Percentiles rank a stretch among this genome's conserved stretches.
Evolutionary conservation across 2,113 vertebrate genomes (phyloP).

Genomic region (Alligator mississippiensis): DNA sequence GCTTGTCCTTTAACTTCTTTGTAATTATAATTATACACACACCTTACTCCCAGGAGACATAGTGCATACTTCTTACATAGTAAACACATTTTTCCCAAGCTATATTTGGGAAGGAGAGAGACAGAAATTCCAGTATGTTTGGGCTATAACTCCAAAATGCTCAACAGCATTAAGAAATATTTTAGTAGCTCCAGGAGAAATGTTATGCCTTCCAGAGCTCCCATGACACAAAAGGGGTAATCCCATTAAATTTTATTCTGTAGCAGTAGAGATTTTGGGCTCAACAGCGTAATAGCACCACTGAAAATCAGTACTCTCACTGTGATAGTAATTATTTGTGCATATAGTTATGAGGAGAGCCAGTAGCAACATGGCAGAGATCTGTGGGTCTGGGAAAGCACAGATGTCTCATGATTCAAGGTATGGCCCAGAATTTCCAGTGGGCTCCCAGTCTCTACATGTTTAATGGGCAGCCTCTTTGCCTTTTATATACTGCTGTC

Average conservation of each 20-base stretch:
- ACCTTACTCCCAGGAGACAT: rapidly evolving
- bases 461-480: conserved; percentile 21
- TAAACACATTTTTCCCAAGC: background rate
- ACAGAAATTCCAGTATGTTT: background rate
- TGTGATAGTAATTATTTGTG: background rate
- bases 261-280: rapidly evolving
- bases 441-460: background rate
- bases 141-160: background rate
- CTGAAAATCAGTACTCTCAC: background rate
- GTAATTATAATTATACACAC: background rate
- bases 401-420: background rate
- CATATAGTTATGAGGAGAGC: background rate
- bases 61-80: background rate
- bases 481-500: background rate
- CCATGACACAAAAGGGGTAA: background rate
- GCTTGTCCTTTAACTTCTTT: background rate
- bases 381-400: background rate
- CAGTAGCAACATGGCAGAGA: background rate
- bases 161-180: background rate
- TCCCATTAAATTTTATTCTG: background rate
- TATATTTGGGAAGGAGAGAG: background rate
- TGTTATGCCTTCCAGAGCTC: background rate
- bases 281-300: background rate
- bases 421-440: background rate
- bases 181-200: background rate